Conservation (phyloP, 2,113 vertebrate genomes). For the Xiphias gladius region DNA sequence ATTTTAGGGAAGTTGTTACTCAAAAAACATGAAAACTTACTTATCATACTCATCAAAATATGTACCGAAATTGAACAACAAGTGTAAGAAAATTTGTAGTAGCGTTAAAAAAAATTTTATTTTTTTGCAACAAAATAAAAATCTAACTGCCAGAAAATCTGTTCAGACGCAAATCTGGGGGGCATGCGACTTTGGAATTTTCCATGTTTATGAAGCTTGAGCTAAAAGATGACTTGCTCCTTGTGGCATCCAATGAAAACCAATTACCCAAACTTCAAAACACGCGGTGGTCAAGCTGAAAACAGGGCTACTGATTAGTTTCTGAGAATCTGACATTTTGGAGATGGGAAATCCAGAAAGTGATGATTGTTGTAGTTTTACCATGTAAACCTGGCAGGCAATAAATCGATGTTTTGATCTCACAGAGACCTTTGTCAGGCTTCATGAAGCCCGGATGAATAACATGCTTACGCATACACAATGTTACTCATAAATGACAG, state of each 20-base stretch:
- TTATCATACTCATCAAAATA: no score
- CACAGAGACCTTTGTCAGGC: neutral
- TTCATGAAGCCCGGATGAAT: neutral
- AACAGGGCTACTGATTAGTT: neutral
- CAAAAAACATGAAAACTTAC: no score
- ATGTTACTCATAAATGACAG: neutral
- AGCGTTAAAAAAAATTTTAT: no score
- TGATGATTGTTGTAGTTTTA: neutral
- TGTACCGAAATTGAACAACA: no score
- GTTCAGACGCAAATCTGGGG: neutral
- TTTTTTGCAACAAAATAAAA: neutral
- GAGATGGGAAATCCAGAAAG: no score
- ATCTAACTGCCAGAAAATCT: neutral
- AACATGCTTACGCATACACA: neutral
- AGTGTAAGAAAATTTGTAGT: no score
- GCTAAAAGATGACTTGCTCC: neutral
- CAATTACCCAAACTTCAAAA: neutral
- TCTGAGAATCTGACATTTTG: conserved; percentile 7
- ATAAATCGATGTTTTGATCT: neutral
- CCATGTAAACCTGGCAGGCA: neutral
- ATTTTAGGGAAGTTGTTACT: no score
- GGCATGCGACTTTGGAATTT: neutral
- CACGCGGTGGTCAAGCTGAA: neutral
- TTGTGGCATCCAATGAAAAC: neutral
- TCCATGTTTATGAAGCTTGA: no score